Evolutionary conservation across 2,797 vertebrate species (phyloP).

Genomic region (Gallinago solitaria): DNA sequence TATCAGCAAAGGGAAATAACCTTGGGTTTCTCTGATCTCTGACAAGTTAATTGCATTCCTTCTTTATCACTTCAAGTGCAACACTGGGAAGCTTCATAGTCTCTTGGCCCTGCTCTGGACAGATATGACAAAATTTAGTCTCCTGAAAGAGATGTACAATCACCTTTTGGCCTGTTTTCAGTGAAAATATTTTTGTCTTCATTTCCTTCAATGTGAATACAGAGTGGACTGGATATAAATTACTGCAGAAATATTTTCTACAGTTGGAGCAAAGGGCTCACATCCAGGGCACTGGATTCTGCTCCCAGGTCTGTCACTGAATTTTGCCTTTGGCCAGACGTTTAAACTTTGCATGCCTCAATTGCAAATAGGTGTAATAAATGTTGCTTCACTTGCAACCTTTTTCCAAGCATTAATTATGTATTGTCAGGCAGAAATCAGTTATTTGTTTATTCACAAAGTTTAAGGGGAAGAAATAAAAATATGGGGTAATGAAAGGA

Average conservation of each 20-base stretch:
- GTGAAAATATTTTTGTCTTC: background rate
- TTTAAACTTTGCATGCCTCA: background rate
- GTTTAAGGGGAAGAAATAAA: background rate
- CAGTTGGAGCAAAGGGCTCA: background rate
- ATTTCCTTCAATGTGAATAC: slow-evolving; percentile 26
- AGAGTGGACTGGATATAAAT: slow-evolving; percentile 36
- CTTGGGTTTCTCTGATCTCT: background rate
- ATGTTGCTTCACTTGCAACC: background rate
- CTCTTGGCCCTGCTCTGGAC: background rate
- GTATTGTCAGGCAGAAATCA: background rate
- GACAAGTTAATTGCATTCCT: slow-evolving; percentile 3
- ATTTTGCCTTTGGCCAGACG: background rate
- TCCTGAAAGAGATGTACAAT: slow-evolving; percentile 22
- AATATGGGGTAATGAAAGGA: background rate
- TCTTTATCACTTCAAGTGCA: slow-evolving; percentile 24
- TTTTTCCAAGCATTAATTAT: background rate
- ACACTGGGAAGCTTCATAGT: background rate
- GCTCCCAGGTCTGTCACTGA: background rate
- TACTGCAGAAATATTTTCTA: slow-evolving; percentile 13
- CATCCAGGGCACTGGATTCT: background rate
- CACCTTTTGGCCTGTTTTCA: background rate
- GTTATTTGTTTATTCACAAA: background rate
- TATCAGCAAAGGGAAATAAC: slow-evolving; percentile 8
- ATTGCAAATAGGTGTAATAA: background rate
- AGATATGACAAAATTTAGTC: slow-evolving; percentile 4